Conservation (phyloP, 1,140 invertebrate genomes). For the Meteorus sp. region DNA sequence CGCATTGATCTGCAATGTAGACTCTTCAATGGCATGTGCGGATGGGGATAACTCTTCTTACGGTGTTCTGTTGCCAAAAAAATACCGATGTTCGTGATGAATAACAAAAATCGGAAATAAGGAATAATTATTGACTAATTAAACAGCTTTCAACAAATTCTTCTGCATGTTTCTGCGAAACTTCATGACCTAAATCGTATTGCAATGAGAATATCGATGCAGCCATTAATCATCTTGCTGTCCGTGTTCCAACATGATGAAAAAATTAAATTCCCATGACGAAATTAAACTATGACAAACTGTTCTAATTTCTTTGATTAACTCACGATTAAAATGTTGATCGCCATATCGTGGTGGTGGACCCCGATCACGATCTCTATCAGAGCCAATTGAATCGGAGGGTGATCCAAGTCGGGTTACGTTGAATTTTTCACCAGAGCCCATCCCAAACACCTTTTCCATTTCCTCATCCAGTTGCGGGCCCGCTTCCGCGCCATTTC, state of each 20-base stretch:
- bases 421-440: conserved; percentile 65
- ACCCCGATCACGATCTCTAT: conserved; percentile 57
- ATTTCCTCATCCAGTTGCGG: conserved; percentile 76
- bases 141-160: neutral
- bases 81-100: too few species aligned
- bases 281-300: too few species aligned
- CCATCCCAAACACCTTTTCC: conserved; percentile 74
- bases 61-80: conserved; percentile 66
- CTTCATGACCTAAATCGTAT: too few species aligned
- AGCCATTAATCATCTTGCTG: too few species aligned
- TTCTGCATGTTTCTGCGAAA: too few species aligned
- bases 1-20: conserved; percentile 57
- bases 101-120: too few species aligned
- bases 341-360: conserved; percentile 59
- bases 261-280: too few species aligned
- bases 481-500: conserved; percentile 65
- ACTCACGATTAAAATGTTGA: conserved; percentile 61
- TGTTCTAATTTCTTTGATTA: too few species aligned
- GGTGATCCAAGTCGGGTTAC: conserved; percentile 63
- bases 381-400: conserved; percentile 56
- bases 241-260: too few species aligned
- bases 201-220: too few species aligned
- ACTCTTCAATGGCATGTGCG: conserved; percentile 66
- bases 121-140: conserved; percentile 5
- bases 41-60: conserved; percentile 68